Evolutionary conservation across 2,888 invertebrate genomes (phyloP).

Genomic region (Cremastobaeus sp.): DNA sequence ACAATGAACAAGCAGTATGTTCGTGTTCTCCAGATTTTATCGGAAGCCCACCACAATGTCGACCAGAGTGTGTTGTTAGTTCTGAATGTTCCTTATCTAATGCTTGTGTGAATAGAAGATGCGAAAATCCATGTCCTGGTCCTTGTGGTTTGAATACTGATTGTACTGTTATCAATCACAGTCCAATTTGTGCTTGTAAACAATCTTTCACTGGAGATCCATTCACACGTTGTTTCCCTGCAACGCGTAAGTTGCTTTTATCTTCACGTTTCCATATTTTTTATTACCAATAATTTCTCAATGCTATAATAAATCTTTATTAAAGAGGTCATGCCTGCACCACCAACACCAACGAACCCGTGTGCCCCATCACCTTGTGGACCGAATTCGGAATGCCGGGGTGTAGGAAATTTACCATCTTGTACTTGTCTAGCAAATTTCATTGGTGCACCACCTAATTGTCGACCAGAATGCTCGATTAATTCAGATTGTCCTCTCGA

Average conservation of each 20-base stretch:
- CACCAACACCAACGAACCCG: slow-evolving; percentile 76
- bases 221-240: too few relatives aligned
- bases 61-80: slow-evolving; percentile 91
- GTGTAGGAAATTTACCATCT: slow-evolving; percentile 80
- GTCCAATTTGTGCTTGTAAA: slow-evolving; percentile 81
- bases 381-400: slow-evolving; percentile 82
- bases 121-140: slow-evolving; percentile 80
- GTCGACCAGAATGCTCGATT: slow-evolving; percentile 87
- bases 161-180: slow-evolving; percentile 78
- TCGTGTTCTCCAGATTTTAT: slow-evolving; percentile 88
- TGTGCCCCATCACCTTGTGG: slow-evolving; percentile 82
- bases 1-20: slow-evolving; percentile 88
- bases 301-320: slow-evolving; percentile 21
- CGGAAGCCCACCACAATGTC: slow-evolving; percentile 87
- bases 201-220: slow-evolving; percentile 81
- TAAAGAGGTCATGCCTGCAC: slow-evolving; percentile 18
- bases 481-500: slow-evolving; percentile 87
- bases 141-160: slow-evolving; percentile 79
- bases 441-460: slow-evolving; percentile 87
- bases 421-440: slow-evolving; percentile 83
- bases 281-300: too few relatives aligned
- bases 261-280: too few relatives aligned
- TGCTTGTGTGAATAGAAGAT: slow-evolving; percentile 90
- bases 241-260: too few relatives aligned
- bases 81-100: slow-evolving; percentile 88